Evolutionary conservation across 1,140 invertebrate genomes (phyloP).

Genomic region (Drosophila ogumai): DNA sequence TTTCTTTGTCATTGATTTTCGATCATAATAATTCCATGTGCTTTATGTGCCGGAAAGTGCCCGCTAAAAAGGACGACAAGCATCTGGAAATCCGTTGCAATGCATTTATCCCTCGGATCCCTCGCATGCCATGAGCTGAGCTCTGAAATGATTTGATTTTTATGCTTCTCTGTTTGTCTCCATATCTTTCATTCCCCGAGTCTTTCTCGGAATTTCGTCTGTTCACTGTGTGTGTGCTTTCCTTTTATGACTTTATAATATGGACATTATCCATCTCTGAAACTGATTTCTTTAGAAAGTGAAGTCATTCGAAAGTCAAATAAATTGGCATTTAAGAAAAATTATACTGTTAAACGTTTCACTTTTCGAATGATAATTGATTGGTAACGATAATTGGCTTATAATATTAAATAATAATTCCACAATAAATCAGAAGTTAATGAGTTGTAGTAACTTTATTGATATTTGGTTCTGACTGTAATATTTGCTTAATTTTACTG

Average conservation of each 20-base stretch:
- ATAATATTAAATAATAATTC: neutral
- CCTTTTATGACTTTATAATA: conserved; percentile 55
- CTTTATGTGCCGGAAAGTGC: conserved; percentile 71
- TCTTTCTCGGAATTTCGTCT: conserved; percentile 17
- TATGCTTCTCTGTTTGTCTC: conserved; percentile 47
- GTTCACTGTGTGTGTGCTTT: conserved; percentile 19
- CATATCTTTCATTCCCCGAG: conserved; percentile 44
- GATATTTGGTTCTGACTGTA: neutral
- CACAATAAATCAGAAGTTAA: neutral
- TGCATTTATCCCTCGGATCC: conserved; percentile 49
- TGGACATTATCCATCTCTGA: conserved; percentile 7
- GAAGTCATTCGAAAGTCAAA: conserved; percentile 1
- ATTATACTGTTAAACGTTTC: neutral
- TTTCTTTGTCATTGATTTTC: conserved; percentile 80
- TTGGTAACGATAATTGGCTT: neutral
- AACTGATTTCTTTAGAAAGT: neutral
- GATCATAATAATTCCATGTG: conserved; percentile 80
- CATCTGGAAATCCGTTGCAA: conserved; percentile 62
- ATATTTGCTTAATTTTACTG: neutral
- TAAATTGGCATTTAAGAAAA: neutral
- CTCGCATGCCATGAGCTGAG: conserved; percentile 20
- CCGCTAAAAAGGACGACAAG: conserved; percentile 39
- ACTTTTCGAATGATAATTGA: neutral
- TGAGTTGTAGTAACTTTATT: neutral
- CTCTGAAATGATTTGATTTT: conserved; percentile 66